Evolutionary conservation across 2,888 invertebrate genomes (phyloP).

Genomic region (Keiferia lycopersicella): DNA sequence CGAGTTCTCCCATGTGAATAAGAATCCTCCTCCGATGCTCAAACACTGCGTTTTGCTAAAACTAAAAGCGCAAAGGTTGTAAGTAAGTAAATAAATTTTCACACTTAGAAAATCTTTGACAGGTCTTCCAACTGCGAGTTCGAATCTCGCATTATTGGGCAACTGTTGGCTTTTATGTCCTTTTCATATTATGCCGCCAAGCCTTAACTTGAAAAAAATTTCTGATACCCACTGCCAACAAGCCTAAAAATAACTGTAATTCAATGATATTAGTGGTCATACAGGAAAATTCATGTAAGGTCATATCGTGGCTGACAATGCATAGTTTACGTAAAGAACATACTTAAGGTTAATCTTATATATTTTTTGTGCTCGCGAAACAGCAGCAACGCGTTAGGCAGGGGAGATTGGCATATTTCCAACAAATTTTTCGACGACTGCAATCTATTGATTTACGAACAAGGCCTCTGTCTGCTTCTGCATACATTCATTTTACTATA

Average conservation of each 20-base stretch:
- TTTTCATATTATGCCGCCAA: neutral
- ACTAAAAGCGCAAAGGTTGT: no score
- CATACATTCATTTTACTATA: no score
- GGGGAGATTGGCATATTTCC: constrained; percentile 13
- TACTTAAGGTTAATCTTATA: neutral
- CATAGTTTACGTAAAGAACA: neutral
- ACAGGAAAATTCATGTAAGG: no score
- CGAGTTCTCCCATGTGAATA: no score
- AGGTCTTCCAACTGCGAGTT: neutral
- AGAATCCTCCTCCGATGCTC: neutral
- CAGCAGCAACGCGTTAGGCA: neutral
- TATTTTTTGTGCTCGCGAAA: neutral
- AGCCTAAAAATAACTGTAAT: no score
- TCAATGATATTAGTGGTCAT: no score
- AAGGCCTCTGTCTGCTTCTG: neutral
- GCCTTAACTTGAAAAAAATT: neutral
- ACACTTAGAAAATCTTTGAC: no score
- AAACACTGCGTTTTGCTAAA: neutral
- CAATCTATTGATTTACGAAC: constrained; percentile 13
- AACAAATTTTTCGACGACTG: constrained; percentile 9
- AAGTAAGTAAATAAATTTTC: no score
- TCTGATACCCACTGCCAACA: neutral
- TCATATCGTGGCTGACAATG: neutral
- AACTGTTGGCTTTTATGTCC: neutral
- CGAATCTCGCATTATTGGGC: neutral